These are phyloP conservation scores for Megaceryle torquata DNA, from an alignment of 2,113 vertebrate species.

Conservation along the genomic window DNA sequence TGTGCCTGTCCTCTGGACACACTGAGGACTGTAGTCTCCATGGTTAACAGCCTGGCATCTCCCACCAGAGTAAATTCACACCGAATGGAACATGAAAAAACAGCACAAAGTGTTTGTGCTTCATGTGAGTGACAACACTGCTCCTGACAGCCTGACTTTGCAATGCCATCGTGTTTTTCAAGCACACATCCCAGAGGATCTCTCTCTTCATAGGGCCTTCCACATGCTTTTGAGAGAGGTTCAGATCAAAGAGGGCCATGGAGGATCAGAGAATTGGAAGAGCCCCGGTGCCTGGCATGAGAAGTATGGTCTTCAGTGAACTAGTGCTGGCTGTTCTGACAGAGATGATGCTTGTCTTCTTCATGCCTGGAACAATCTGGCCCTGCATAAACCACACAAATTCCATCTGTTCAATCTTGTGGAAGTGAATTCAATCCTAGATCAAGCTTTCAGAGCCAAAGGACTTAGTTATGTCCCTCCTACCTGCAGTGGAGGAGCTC, in stretches of 20 bases:
- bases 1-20: background rate
- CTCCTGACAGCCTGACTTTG: background rate
- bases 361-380: background rate
- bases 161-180: background rate
- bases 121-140: background rate
- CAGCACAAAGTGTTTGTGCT: background rate
- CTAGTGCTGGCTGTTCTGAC: background rate
- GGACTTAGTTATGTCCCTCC: background rate
- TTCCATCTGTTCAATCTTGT: background rate
- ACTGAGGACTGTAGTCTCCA: background rate
- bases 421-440: background rate
- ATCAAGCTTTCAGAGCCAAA: background rate
- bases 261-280: background rate
- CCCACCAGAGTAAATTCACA: background rate
- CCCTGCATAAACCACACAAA: background rate
- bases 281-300: rapidly evolving
- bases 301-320: background rate
- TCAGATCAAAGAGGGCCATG: rapidly evolving
- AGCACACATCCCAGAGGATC: background rate
- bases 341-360: background rate
- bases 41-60: background rate
- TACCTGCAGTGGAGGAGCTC: background rate
- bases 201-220: background rate
- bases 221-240: rapidly evolving
- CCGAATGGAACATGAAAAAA: rapidly evolving